These are phyloP conservation scores for Idaea straminata DNA, from an alignment of 2,888 invertebrate genomes.

Conservation along the genomic window DNA sequence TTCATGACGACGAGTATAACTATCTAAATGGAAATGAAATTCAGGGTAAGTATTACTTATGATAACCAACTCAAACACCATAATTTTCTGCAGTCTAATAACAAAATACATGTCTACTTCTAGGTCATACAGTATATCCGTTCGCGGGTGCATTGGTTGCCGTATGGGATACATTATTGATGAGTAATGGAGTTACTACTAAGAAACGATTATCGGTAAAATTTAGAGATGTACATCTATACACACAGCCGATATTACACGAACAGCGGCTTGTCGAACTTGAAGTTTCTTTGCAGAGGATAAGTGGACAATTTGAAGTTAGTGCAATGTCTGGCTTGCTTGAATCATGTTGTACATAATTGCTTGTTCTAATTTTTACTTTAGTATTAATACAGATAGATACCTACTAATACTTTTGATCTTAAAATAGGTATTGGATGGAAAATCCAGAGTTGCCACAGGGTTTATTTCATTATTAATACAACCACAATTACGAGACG, in stretches of 20 bases:
- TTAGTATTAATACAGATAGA: no score
- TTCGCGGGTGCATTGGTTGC: constrained; percentile 86
- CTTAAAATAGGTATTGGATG: constrained; percentile 38
- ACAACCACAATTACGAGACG: constrained; percentile 7
- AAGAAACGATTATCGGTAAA: constrained; percentile 84
- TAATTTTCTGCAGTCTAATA: no score
- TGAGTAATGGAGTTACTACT: constrained; percentile 74
- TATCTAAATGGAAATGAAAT: constrained; percentile 48
- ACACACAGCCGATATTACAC: constrained; percentile 78
- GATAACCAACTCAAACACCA: no score
- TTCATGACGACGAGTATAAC: constrained; percentile 47
- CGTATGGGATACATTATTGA: constrained; percentile 86
- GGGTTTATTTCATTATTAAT: constrained; percentile 30
- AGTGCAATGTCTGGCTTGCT: neutral
- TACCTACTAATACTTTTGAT: neutral
- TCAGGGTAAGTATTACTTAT: constrained; percentile 36
- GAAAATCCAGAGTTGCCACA: constrained; percentile 38
- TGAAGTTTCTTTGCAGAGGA: constrained; percentile 80
- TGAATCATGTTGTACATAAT: no score
- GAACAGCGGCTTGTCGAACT: constrained; percentile 77
- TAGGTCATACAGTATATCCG: constrained; percentile 85
- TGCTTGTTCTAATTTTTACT: no score
- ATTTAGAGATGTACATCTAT: constrained; percentile 82
- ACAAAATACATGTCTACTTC: constrained; percentile 3
- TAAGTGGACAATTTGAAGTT: constrained; percentile 81